Conservation (phyloP, 1,140 invertebrate species). For the Aphis gossypii region DNA sequence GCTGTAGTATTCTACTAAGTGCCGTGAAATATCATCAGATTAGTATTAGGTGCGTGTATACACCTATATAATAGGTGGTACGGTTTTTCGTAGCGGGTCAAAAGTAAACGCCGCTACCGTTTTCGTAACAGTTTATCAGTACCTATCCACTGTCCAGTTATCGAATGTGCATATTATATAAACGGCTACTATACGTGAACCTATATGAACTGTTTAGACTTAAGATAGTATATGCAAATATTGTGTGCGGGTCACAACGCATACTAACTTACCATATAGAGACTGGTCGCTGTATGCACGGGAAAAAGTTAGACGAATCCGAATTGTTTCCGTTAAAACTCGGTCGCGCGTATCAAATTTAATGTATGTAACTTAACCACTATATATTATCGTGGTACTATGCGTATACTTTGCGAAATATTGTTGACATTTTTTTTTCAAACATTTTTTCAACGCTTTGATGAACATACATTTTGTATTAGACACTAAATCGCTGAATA, state of each 20-base stretch:
- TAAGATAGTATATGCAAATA: neutral
- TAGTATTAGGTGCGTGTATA: neutral
- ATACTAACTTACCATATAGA: neutral
- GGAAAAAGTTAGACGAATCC: neutral
- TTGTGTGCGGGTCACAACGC: neutral
- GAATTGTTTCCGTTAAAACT: neutral
- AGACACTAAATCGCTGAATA: neutral
- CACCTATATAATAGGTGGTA: too few relatives aligned
- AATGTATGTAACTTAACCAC: neutral
- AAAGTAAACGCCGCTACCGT: neutral
- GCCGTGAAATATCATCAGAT: neutral
- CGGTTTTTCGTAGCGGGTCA: neutral
- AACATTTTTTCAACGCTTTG: neutral
- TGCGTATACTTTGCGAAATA: neutral
- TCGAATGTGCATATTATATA: neutral
- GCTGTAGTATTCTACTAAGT: neutral
- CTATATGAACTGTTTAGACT: neutral
- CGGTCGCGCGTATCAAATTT: neutral
- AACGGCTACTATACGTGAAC: neutral
- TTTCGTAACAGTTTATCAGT: neutral
- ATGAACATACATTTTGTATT: neutral
- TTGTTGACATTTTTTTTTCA: neutral
- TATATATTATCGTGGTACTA: neutral
- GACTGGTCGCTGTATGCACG: neutral
- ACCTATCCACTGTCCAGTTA: neutral